A percentile compares a stretch with the other conserved stretches of the same genome.
Conservation (phyloP, 1,140 invertebrate species). For the Bactericera cockerelli region DNA sequence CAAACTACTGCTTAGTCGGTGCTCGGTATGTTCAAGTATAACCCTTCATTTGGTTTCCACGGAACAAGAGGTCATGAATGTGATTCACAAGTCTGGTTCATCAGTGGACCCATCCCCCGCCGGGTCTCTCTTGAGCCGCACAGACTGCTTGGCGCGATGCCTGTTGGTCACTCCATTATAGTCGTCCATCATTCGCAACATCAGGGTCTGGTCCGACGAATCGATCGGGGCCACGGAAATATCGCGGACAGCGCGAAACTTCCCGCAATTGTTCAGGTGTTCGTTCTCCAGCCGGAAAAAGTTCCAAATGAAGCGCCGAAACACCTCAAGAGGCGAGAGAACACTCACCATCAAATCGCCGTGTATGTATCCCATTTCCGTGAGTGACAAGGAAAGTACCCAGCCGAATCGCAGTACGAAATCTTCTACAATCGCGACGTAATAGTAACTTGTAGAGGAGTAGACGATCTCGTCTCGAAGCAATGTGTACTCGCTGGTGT, state of each 20-base stretch:
- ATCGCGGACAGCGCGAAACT: constrained; percentile 95
- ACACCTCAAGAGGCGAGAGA: constrained; percentile 83
- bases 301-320: constrained; percentile 97
- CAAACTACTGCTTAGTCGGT: too few relatives aligned
- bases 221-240: constrained; percentile 96
- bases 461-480: constrained; percentile 50
- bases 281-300: constrained; percentile 99
- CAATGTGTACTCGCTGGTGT: constrained; percentile 58
- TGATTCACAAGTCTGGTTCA: too few relatives aligned
- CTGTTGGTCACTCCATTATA: constrained; percentile 42
- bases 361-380: constrained; percentile 62
- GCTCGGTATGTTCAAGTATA: too few relatives aligned
- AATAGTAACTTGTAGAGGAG: constrained; percentile 65
- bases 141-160: neutral
- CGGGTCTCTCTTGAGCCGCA: neutral
- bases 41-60: too few relatives aligned
- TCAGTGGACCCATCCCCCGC: too few relatives aligned
- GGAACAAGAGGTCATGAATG: too few relatives aligned
- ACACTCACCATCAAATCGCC: constrained; percentile 77
- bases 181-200: constrained; percentile 59
- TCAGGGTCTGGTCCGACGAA: constrained; percentile 57
- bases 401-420: constrained; percentile 85
- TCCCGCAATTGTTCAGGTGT: constrained; percentile 98
- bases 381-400: constrained; percentile 72
- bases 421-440: constrained; percentile 95